These are phyloP conservation scores for Callionymus lyra DNA, from an alignment of 2,113 vertebrate species.

Conservation along the genomic window DNA sequence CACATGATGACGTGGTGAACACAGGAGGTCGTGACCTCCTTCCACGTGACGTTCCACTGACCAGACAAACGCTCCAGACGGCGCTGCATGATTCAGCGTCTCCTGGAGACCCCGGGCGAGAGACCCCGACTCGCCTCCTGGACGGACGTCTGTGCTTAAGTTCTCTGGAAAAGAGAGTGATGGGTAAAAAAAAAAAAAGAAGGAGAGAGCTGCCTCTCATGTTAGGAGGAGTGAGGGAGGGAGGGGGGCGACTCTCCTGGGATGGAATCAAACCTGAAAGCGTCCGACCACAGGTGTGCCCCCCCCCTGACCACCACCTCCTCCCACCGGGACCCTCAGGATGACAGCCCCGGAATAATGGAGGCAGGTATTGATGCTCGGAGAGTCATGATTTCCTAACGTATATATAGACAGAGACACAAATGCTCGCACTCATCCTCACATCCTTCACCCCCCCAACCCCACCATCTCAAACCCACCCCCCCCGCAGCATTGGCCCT, in stretches of 20 bases:
- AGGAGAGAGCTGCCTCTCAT: too few relatives aligned
- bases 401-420: conserved; percentile 32
- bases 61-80: conserved; percentile 17
- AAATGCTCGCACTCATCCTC: conserved; percentile 49
- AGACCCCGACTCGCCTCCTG: conserved; percentile 20
- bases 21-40: too few relatives aligned
- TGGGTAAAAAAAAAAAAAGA: too few relatives aligned
- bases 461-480: too few relatives aligned
- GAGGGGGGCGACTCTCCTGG: conserved; percentile 10
- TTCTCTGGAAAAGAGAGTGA: neutral
- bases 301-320: conserved; percentile 24
- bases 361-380: conserved; percentile 38
- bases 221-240: too few relatives aligned
- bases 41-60: too few relatives aligned
- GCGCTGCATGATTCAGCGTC: conserved; percentile 17
- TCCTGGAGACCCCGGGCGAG: too few relatives aligned
- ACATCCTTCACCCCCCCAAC: conserved; percentile 19
- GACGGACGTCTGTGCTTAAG: neutral
- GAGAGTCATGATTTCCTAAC: conserved; percentile 70
- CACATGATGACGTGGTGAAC: neutral
- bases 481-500: conserved; percentile 38
- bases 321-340: conserved; percentile 16
- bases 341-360: conserved; percentile 7
- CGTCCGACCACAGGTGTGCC: conserved; percentile 17
- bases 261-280: conserved; percentile 42